Percentiles rank a stretch among this genome's conserved stretches.
phyloP scores from a whole-genome alignment of 2,797 vertebrate genomes.

The Eulemur coronatus region DNA sequence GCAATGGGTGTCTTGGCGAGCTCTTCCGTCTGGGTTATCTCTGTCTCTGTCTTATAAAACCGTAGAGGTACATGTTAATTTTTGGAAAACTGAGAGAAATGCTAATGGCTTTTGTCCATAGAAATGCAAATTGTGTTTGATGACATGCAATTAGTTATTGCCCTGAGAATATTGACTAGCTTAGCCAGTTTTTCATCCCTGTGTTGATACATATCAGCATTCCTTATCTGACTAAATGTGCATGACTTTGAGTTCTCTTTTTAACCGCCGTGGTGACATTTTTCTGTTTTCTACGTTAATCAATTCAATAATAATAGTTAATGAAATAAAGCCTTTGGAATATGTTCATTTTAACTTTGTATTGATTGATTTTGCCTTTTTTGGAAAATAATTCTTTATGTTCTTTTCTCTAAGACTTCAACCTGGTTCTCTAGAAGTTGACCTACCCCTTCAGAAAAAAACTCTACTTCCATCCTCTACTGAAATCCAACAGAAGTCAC shows the following conservation, averaged over 20 bases:
- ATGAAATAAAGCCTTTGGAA: neutral
- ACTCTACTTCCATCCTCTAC: rapidly evolving
- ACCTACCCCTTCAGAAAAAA: neutral
- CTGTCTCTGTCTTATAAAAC: constrained; percentile 17
- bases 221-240: neutral
- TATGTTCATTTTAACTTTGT: neutral
- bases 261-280: neutral
- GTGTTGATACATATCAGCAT: neutral
- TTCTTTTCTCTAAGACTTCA: neutral
- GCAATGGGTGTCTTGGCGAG: neutral
- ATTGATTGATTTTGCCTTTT: neutral
- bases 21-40: neutral
- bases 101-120: constrained; percentile 39
- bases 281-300: neutral
- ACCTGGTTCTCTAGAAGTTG: neutral
- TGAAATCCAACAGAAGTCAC: neutral
- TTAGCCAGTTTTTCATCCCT: neutral
- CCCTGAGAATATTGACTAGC: neutral
- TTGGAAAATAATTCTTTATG: neutral
- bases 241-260: neutral
- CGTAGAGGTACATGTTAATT: neutral
- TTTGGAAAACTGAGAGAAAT: constrained; percentile 8
- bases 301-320: neutral
- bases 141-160: constrained; percentile 22
- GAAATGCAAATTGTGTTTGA: constrained; percentile 35